These are phyloP conservation scores for Drosophila meridionalis DNA, from an alignment of 2,888 invertebrate species.

Conservation along the genomic window DNA sequence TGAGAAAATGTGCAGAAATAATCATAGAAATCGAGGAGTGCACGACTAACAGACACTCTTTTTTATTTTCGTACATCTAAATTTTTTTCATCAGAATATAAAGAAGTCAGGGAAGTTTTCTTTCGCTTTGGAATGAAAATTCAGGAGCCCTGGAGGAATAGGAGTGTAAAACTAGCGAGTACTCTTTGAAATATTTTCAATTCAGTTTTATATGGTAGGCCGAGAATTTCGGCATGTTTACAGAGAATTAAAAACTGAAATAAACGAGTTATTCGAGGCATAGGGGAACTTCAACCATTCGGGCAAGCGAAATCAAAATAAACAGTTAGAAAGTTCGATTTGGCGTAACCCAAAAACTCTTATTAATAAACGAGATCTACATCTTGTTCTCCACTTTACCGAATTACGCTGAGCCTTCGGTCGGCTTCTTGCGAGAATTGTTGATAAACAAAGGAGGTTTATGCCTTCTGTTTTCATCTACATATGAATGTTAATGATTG, in stretches of 20 bases:
- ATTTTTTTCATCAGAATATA: too few species aligned
- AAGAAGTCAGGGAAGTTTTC: too few species aligned
- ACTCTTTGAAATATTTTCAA: not conserved
- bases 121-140: too few species aligned
- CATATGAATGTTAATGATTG: slow-evolving; percentile 29
- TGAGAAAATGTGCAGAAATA: slow-evolving; percentile 36
- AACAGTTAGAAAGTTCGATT: slow-evolving; percentile 33
- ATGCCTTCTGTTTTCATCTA: slow-evolving; percentile 33
- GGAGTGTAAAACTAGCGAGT: too few species aligned
- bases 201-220: not conserved
- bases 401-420: slow-evolving; percentile 61
- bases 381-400: slow-evolving; percentile 46
- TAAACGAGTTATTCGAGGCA: not conserved
- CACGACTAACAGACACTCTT: not conserved
- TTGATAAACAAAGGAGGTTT: slow-evolving; percentile 32
- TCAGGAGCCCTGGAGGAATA: too few species aligned
- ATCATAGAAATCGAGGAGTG: not conserved
- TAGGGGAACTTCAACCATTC: not conserved
- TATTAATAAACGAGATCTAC: slow-evolving; percentile 25
- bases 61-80: too few species aligned
- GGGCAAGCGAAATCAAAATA: slow-evolving; percentile 32
- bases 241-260: slow-evolving; percentile 15
- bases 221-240: not conserved
- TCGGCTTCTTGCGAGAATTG: slow-evolving; percentile 6
- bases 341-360: slow-evolving; percentile 15